phyloP scores from a whole-genome alignment of 2,888 invertebrate species.

The Torymus tubicola region DNA sequence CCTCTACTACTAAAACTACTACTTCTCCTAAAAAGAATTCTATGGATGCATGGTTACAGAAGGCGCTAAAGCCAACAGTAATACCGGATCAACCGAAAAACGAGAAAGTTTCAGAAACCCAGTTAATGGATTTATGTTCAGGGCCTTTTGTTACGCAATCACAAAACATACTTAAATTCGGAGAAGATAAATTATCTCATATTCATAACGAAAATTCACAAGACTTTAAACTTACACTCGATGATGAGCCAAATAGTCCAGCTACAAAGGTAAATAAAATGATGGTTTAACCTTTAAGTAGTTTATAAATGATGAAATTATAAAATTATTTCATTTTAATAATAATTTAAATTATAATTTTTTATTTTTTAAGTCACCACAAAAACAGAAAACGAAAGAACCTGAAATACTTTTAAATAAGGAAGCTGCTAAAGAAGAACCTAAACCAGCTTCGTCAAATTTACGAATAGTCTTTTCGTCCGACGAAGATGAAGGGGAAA shows the following conservation, averaged over 20 bases:
- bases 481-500: conserved; percentile 72
- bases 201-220: conserved; percentile 74
- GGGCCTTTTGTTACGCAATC: conserved; percentile 77
- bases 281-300: not conserved
- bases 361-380: too few relatives aligned
- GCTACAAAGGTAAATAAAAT: conserved; percentile 42
- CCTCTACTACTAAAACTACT: not conserved
- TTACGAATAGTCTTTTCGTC: conserved; percentile 66
- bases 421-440: conserved; percentile 67
- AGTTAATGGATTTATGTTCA: conserved; percentile 77
- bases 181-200: conserved; percentile 66
- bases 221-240: conserved; percentile 61
- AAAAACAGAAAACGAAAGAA: too few relatives aligned
- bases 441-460: conserved; percentile 64
- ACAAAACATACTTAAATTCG: conserved; percentile 64
- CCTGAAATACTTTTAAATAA: too few relatives aligned
- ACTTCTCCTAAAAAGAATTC: conserved; percentile 30
- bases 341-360: too few relatives aligned
- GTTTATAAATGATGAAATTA: not conserved
- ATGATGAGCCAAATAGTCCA: conserved; percentile 69
- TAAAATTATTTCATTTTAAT: too few relatives aligned
- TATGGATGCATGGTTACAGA: conserved; percentile 49
- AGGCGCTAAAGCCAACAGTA: not conserved
- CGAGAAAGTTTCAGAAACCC: conserved; percentile 64
- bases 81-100: not conserved